Base-by-base conservation (phyloP, 2,888 invertebrate species). In the Caradrina clavipalpis region DNA sequence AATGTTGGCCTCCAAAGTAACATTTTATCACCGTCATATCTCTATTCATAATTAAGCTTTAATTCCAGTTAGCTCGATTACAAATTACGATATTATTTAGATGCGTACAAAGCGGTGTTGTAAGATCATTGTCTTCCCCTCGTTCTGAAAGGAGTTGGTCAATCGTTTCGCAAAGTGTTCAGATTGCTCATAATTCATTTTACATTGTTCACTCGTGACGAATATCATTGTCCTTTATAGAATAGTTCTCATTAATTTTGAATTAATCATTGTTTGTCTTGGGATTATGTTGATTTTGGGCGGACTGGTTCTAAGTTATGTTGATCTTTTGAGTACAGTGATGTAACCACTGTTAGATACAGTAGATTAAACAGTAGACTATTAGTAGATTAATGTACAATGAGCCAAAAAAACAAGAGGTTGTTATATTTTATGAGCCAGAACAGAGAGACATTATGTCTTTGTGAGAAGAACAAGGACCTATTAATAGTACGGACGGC, bases 161-260 rank as follows among this genome's bases (percentile, higher is more conserved):
- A 89, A 87, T 80, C 69, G 78, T 90, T 89, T 90, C 86, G 85
- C 79, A 88, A 31, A 60, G 71, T 49, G 31, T 72, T 70, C 76
- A 73, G 73, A 78, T 69, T 64, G 74, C 49, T 72, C 77, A 77
- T 64, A 81, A 75, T 73, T 81, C 78, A 78, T 83, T 79, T 78
- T 78, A 81, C 84, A 88, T 86, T 87, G 87, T 88, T 83, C 73
- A 62, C 66, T 62, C 74, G 66, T 63, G 82, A 80, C 80, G 78
- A 79, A 78, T 81, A 79, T 78, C 80, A 79, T 76, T 83, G 82
- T 80, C 78, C 59, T 74, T 78, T 54, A 68, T n/a, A 51, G 61
- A 71, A 62, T 63, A 75, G 75, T 85, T 80, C 84, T 80, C 85
- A 82, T 85, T 81, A 83, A 79, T 81, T 78, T 75, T 73, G 70